Percentiles rank a stretch among this genome's conserved stretches.
Conservation (phyloP, 1,140 invertebrate species). For the Drosophila nannoptera region DNA sequence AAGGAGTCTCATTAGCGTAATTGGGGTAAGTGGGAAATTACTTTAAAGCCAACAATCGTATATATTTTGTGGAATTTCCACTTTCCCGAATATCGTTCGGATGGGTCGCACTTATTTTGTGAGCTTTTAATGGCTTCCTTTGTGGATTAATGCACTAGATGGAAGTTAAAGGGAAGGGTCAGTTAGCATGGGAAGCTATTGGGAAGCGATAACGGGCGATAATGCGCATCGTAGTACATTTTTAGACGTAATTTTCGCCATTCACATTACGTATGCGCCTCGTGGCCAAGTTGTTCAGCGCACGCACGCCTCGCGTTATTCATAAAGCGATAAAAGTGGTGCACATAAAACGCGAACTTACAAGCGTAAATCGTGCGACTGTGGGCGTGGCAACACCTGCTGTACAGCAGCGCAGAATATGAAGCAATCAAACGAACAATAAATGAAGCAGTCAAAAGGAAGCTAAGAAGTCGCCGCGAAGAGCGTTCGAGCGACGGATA, state of each 20-base stretch:
- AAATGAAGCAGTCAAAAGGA: conserved; percentile 42
- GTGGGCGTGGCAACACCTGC: conserved; percentile 12
- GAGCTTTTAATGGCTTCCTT: conserved; percentile 22
- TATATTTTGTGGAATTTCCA: neutral
- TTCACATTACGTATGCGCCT: conserved; percentile 61
- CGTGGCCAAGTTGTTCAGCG: conserved; percentile 34
- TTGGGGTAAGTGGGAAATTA: no score
- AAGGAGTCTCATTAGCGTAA: no score
- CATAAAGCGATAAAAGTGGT: conserved; percentile 71
- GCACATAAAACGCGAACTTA: conserved; percentile 58
- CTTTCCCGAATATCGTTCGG: neutral
- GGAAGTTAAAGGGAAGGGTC: conserved; percentile 46
- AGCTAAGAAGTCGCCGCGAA: conserved; percentile 29
- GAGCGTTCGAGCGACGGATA: conserved; percentile 44
- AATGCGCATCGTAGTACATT: conserved; percentile 23
- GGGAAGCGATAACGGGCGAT: conserved; percentile 57
- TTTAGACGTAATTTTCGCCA: neutral
- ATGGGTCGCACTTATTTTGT: no score
- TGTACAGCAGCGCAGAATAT: conserved; percentile 44
- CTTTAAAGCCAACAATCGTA: no score
- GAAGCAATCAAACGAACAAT: conserved; percentile 71
- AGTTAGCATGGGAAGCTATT: conserved; percentile 39
- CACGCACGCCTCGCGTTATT: conserved; percentile 66
- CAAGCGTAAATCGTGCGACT: conserved; percentile 53
- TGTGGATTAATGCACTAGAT: conserved; percentile 63